These are phyloP conservation scores for Lepas anatifera DNA, from an alignment of 2,888 invertebrate genomes.

Conservation along the genomic window DNA sequence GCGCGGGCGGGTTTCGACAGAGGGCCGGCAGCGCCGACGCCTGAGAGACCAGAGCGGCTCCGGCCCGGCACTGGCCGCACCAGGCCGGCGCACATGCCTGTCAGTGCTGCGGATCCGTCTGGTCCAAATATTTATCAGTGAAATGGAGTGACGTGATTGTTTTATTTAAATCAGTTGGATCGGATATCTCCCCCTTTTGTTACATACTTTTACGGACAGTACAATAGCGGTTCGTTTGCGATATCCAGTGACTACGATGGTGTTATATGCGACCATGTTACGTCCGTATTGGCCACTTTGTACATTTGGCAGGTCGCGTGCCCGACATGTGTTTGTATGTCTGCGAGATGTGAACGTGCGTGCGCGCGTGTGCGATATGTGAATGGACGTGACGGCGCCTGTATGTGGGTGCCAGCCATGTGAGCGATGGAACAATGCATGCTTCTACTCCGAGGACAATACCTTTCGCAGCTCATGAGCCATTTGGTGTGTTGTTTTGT, in stretches of 20 bases:
- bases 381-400: no score
- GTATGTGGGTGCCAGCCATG: no score
- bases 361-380: no score
- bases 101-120: conserved; percentile 9
- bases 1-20: neutral
- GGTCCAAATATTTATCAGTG: conserved; percentile 10
- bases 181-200: conserved; percentile 8
- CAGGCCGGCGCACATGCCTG: neutral
- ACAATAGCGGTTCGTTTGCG: conserved; percentile 3
- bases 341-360: no score
- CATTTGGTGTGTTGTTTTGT: conserved; percentile 9
- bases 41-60: no score
- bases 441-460: conserved; percentile 1
- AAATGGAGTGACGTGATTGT: conserved; percentile 3
- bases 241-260: neutral
- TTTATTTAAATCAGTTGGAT: conserved; percentile 9
- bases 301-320: neutral
- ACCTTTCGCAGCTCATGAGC: conserved; percentile 4
- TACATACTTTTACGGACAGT: conserved; percentile 4
- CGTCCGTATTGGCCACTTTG: neutral
- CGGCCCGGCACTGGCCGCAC: no score
- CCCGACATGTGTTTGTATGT: no score
- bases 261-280: neutral
- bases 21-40: neutral
- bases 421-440: neutral